Conservation (phyloP, 1,140 invertebrate genomes). For the Euwallacea fornicatus region DNA sequence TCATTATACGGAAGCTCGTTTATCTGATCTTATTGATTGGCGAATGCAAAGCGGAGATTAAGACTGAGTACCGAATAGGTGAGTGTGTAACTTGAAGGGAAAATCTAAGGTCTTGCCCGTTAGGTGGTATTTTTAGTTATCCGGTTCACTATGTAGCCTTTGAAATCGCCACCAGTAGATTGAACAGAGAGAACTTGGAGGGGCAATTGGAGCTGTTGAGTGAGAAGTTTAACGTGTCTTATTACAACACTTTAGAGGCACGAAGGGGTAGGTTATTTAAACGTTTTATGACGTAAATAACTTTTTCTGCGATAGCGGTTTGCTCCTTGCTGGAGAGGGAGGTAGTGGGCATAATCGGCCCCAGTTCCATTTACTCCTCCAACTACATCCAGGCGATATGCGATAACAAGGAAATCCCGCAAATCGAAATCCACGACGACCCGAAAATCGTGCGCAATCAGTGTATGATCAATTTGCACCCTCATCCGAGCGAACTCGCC, state of each 20-base stretch:
- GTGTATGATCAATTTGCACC: conserved; percentile 79
- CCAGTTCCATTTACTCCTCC: conserved; percentile 65
- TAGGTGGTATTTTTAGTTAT: conserved; percentile 54
- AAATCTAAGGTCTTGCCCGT: conserved; percentile 4
- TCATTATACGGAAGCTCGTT: too few relatives aligned
- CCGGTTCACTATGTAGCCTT: conserved; percentile 53
- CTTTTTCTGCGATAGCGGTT: conserved; percentile 10
- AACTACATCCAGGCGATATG: conserved; percentile 83
- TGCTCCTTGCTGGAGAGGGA: conserved; percentile 59
- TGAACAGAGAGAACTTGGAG: conserved; percentile 49
- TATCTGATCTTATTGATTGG: too few relatives aligned
- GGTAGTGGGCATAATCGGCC: conserved; percentile 81
- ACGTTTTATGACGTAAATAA: neutral
- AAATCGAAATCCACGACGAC: conserved; percentile 75
- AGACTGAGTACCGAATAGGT: conserved; percentile 9
- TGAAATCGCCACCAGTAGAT: conserved; percentile 50
- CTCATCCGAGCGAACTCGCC: conserved; percentile 71
- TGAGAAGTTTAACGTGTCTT: conserved; percentile 48
- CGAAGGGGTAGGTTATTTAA: conserved; percentile 46
- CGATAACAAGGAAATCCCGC: conserved; percentile 85
- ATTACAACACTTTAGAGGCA: conserved; percentile 53
- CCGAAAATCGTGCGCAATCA: conserved; percentile 62
- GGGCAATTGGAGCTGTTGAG: conserved; percentile 49
- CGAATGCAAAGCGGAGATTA: neutral
- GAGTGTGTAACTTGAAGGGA: neutral